Evolutionary conservation across 2,113 vertebrate species (phyloP), one percentile per base, ranked within the genome.

Genomic region (Paramisgurnus dabryanus): DNA sequence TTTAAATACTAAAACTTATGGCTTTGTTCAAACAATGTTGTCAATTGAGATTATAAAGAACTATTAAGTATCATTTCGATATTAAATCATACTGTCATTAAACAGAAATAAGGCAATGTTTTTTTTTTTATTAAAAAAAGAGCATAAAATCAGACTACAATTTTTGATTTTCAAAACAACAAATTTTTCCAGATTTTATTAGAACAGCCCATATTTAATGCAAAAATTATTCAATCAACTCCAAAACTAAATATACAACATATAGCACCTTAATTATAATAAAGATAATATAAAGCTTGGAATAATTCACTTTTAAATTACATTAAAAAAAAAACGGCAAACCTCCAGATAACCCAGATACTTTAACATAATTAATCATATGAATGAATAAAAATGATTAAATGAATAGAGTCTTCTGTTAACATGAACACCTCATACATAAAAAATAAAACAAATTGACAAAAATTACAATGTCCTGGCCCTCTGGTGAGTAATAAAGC

Each of bases 321-420:
- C 40, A 67, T 47, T n/a, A n/a, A n/a, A 73, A 81, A 82, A 61
- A 58, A 34, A 78, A 75, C 22, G 55, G 58, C 66, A 76, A 64
- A 61, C 55, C 9, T 53, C 67, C 63, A 76, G 17, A 50, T 78
- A 15, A 79, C 71, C 43, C 43, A 64, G 55, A 61, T 45, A 61
- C 12, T 6, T 45, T 63, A 64, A 7, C 34, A 34, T 39, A 15
- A 45, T 18, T 3, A 64, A 47, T 64, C 18, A 45, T 45, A 34
- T 34, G 27, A 27, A 79, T 74, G 0, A 61, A 13, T 53, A 10
- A 5, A 45, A 11, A 34, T 43, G 61, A 64, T 45, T 58, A 8
- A 13, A 50, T 55, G 50, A 79, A 67, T 73, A 1, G 53, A n/a
- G 18, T 18, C 7, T 17, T 4, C 10, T 53, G 12, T 12, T 12